These are phyloP conservation scores for Lepus americanus DNA, from an alignment of 2,113 vertebrate species.

Conservation along the genomic window DNA sequence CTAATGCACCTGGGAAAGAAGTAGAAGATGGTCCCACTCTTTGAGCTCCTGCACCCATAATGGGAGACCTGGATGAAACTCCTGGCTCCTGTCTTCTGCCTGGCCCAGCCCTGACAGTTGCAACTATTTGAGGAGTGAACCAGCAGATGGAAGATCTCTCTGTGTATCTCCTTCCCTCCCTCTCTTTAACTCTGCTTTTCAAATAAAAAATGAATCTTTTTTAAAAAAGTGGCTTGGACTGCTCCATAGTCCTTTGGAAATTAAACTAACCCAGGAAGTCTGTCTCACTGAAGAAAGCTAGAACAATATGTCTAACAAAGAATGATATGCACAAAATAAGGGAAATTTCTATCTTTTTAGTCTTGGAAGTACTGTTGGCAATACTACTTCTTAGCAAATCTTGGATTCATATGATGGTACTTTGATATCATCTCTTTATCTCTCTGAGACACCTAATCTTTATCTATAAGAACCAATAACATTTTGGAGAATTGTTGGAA, in stretches of 20 bases:
- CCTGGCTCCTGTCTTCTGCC: too few species aligned
- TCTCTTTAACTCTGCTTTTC: too few species aligned
- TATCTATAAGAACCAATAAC: neutral
- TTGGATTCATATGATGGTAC: neutral
- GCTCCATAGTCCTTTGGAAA: neutral
- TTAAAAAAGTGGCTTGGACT: neutral
- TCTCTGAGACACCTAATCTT: neutral
- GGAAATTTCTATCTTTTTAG: neutral
- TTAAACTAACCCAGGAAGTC: neutral
- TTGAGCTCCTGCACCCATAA: too few species aligned
- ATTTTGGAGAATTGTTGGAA: neutral
- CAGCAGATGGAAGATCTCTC: too few species aligned
- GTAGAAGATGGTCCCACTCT: too few species aligned
- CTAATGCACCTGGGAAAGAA: too few species aligned
- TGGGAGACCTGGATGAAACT: too few species aligned
- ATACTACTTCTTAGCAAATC: neutral
- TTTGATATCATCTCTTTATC: neutral
- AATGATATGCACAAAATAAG: neutral
- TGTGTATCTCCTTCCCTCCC: too few species aligned
- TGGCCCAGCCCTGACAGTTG: too few species aligned
- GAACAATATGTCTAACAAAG: fast-evolving
- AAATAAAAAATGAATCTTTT: too few species aligned
- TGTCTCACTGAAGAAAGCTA: fast-evolving
- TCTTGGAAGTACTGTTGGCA: neutral
- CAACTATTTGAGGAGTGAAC: too few species aligned